Base-by-base conservation (phyloP, 2,797 vertebrate genomes). In the Cephalopachus bancanus region DNA sequence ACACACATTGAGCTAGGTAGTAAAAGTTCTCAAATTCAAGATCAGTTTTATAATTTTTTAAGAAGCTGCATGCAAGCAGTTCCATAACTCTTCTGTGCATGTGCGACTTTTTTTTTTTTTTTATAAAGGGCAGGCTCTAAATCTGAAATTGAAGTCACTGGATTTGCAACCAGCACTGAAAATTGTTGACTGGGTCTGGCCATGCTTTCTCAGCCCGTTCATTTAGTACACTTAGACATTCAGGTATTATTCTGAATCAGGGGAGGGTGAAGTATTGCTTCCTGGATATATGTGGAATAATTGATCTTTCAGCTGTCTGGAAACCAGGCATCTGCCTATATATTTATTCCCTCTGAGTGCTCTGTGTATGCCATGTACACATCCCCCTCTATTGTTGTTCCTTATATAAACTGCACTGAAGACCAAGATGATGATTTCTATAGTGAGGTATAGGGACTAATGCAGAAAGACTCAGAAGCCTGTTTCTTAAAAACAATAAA, bases 101-200 rank as follows among this genome's bases (percentile, higher is more conserved):
- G 8, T 55, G 20, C 30, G 64, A 57, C 7, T 37, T 28, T 65
- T 91, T 95, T 95, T 62, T 44, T 44, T 44, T 37, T 44, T 91
- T 20, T 84, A n/a, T 67, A 83, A 84, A 90, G 11, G 75, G 62
- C 7, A 30, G 51, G 3, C 28, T 92, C 75, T 84, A 74, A 59
- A 91, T 89, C 76, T 92, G 59, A 94, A 94, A 71, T 59, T 57
- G n/a, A 95, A 84, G 26, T 62, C 51, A 86, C 10, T 24, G 33
- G 17, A 75, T 88, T 95, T 95, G n/a, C 51, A 78, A 65, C 30
- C 30, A 91, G 44, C 65, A 57, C 60, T 93, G 10, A 93, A 80
- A 89, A 88, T 57, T 64, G 53, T 24, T 92, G 16, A 6, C 57
- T 95, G 59, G 7, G 3, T 89, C 86, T n/a, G 26, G 10, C 44